Percentiles rank a stretch among this genome's conserved stretches.
phyloP scores from a whole-genome alignment of 2,888 invertebrate genomes.

The Cerceris rybyensis region DNA sequence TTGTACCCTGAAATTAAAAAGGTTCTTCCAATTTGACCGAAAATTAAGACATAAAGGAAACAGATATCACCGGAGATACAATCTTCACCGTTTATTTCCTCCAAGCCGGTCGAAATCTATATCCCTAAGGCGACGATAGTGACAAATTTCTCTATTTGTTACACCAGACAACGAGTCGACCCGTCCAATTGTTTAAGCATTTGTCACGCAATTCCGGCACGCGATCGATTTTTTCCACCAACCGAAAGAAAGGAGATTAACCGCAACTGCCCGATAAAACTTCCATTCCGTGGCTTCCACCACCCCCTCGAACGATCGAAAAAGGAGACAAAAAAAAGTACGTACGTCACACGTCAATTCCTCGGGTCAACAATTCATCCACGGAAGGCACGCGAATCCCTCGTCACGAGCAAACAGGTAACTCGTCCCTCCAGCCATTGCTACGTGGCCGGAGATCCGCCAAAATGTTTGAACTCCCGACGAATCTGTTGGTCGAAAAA shows the following conservation, averaged over 20 bases:
- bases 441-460: slow-evolving; percentile 31
- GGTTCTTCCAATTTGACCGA: no score
- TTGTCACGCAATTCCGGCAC: background rate
- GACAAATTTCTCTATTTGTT: no score
- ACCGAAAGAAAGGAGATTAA: slow-evolving; percentile 25
- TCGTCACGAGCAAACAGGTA: slow-evolving; percentile 56
- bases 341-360: slow-evolving; percentile 55
- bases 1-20: no score
- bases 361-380: slow-evolving; percentile 56
- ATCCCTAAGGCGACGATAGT: no score
- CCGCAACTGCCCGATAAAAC: slow-evolving; percentile 34
- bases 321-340: background rate
- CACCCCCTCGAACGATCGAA: slow-evolving; percentile 3
- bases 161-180: no score
- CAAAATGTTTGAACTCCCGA: slow-evolving; percentile 33
- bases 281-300: background rate
- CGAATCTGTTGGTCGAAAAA: slow-evolving; percentile 11
- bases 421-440: slow-evolving; percentile 15
- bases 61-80: no score
- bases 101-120: no score
- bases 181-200: slow-evolving; percentile 41
- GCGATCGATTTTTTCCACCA: background rate
- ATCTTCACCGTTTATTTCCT: no score
- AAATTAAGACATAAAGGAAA: no score
- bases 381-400: slow-evolving; percentile 36